Conservation (phyloP, 2,113 vertebrate genomes). For the Myrmophylax atrothorax region DNA sequence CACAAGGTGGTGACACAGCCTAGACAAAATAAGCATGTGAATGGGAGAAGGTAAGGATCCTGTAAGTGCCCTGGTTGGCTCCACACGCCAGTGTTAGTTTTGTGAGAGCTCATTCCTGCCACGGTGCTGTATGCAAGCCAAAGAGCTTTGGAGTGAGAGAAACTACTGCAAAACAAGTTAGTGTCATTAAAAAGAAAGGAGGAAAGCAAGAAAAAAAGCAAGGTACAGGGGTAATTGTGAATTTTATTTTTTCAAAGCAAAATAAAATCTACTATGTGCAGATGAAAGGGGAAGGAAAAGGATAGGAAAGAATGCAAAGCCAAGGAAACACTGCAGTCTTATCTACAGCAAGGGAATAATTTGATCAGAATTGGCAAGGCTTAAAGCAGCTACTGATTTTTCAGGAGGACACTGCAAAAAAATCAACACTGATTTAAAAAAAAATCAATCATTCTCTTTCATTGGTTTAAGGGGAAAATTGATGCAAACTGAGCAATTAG, state of each 20-base stretch:
- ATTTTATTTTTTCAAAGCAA: not conserved
- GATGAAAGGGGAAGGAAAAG: not conserved
- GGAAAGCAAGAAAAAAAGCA: not conserved
- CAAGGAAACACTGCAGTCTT: not conserved
- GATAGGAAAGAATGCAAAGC: not conserved
- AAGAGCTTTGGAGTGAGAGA: conserved; percentile 25
- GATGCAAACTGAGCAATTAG: conserved; percentile 70
- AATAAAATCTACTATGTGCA: not conserved
- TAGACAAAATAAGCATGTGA: not conserved
- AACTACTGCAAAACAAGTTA: not conserved
- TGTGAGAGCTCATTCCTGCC: conserved; percentile 26
- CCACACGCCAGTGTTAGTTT: not conserved
- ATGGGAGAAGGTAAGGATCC: not conserved
- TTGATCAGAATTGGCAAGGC: not conserved
- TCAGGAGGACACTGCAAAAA: conserved; percentile 60
- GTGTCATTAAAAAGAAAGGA: not conserved
- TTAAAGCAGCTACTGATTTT: conserved; percentile 61
- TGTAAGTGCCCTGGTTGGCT: rapidly evolving
- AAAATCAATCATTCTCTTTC: conserved; percentile 16
- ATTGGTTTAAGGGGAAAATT: conserved; percentile 16
- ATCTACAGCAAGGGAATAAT: conserved; percentile 7
- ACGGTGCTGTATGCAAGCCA: not conserved
- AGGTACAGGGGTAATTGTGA: not conserved
- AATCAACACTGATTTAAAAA: conserved; percentile 60
- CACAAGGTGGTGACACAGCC: not conserved